A percentile compares a stretch with the other conserved stretches of the same genome.
Evolutionary conservation across 2,797 vertebrate species (phyloP).

Genomic region (Sebastes itinus): DNA sequence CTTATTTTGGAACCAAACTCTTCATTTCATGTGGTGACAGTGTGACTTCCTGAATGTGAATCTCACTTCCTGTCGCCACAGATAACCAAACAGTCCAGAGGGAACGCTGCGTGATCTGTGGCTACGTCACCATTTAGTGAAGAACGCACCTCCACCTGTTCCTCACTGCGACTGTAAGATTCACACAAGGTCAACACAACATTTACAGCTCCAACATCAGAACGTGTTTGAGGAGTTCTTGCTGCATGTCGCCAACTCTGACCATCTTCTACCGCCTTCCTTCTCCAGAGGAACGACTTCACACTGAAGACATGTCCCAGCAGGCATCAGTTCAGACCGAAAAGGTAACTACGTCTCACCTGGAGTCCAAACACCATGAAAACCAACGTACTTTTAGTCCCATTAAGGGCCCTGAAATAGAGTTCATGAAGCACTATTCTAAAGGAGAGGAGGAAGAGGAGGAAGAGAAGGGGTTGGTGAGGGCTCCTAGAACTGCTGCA

Average conservation of each 20-base stretch:
- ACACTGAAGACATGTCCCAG: neutral
- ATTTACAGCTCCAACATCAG: neutral
- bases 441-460: neutral
- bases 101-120: neutral
- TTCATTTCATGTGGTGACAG: neutral
- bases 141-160: neutral
- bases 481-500: conserved; percentile 89
- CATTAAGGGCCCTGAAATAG: neutral
- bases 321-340: neutral
- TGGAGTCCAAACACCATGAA: neutral
- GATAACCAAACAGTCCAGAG: neutral
- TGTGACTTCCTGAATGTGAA: neutral
- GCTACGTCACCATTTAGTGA: neutral
- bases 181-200: neutral
- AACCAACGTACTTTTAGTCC: neutral
- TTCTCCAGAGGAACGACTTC: neutral
- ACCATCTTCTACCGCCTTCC: neutral
- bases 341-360: neutral
- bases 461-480: neutral
- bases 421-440: neutral
- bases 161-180: neutral
- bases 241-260: neutral
- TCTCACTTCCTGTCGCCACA: neutral
- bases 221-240: neutral
- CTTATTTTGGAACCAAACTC: neutral